A percentile compares a stretch with the other conserved stretches of the same genome.
Conservation (phyloP, 2,113 vertebrate genomes). For the Axis porcinus region DNA sequence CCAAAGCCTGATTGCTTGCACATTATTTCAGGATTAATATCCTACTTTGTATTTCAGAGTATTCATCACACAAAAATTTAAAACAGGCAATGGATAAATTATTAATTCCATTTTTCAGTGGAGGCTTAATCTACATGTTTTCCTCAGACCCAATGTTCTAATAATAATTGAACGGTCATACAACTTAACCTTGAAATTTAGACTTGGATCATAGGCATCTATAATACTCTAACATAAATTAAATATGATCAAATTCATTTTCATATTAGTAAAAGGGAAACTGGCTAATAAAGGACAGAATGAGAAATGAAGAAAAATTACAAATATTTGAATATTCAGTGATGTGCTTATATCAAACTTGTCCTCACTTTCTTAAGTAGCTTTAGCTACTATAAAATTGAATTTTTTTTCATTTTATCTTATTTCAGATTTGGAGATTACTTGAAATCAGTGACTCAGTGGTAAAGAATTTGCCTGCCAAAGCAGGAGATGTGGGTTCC, state of each 20-base stretch:
- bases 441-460: not conserved
- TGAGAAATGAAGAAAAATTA: not conserved
- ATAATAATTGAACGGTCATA: not conserved
- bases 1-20: not conserved
- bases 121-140: not conserved
- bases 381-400: not conserved
- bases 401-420: not conserved
- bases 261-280: not conserved
- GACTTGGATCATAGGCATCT: not conserved
- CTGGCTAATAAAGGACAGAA: not conserved
- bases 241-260: not conserved
- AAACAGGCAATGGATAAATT: not conserved
- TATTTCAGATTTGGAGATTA: slow-evolving; percentile 24
- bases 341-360: not conserved
- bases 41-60: not conserved
- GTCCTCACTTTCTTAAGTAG: not conserved
- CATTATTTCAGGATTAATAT: slow-evolving; percentile 17
- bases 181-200: not conserved
- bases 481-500: not conserved
- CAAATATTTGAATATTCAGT: not conserved
- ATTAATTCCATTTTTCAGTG: slow-evolving; percentile 14
- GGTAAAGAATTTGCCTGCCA: not conserved
- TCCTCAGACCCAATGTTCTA: not conserved
- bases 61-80: not conserved
- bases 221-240: not conserved